Conservation (phyloP, 2,888 invertebrate species). For the Tenthredo livida region DNA sequence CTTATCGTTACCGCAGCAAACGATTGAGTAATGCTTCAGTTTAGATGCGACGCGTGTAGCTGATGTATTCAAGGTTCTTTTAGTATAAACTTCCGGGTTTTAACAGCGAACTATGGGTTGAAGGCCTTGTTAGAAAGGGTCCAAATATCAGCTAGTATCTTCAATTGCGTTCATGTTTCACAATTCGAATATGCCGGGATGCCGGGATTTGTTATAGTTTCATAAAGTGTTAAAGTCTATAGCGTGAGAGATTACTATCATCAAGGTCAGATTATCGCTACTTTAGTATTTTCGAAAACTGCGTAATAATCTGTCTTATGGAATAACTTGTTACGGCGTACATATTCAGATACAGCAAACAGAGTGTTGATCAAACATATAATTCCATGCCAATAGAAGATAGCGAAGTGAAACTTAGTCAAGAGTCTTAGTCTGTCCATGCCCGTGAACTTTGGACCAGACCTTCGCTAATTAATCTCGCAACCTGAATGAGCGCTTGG, state of each 20-base stretch:
- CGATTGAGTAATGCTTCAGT: neutral
- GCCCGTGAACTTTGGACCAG: constrained; percentile 32
- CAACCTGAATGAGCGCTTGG: neutral
- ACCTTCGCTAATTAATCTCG: constrained; percentile 21
- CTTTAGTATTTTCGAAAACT: constrained; percentile 6
- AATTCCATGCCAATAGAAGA: neutral
- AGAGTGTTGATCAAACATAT: neutral
- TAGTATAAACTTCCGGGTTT: constrained; percentile 27
- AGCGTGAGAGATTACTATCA: neutral
- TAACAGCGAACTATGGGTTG: neutral
- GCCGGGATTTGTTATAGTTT: neutral
- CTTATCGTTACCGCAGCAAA: constrained; percentile 36
- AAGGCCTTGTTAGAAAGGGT: constrained; percentile 31
- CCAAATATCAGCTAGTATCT: neutral
- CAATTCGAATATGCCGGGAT: neutral
- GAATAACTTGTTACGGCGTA: neutral
- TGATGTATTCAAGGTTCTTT: constrained; percentile 13
- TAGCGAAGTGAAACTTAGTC: neutral
- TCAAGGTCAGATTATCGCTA: neutral
- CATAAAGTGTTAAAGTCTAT: neutral
- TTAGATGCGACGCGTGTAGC: constrained; percentile 26
- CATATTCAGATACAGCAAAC: neutral
- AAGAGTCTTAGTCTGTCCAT: neutral
- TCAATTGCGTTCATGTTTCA: neutral
- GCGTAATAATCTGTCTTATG: neutral